phyloP scores from a whole-genome alignment of 2,113 vertebrate species.

The Dicentrarchus labrax region DNA sequence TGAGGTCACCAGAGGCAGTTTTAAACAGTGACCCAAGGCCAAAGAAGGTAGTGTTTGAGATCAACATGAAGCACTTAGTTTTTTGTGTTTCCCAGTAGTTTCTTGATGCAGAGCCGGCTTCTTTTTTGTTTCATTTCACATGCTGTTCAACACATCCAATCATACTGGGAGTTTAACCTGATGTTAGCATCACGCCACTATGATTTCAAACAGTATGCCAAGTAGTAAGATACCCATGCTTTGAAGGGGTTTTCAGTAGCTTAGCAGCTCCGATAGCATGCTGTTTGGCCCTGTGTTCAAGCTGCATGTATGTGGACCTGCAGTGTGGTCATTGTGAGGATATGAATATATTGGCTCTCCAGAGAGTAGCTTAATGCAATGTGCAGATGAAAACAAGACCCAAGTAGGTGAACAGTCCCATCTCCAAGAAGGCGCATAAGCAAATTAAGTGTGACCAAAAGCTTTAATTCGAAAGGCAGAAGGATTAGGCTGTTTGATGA shows the following conservation, averaged over 20 bases:
- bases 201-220: constrained; percentile 5
- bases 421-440: constrained; percentile 84
- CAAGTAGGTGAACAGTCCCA: constrained; percentile 80
- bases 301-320: constrained; percentile 32
- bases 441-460: constrained; percentile 87
- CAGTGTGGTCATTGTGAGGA: constrained; percentile 67
- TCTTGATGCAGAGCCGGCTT: not conserved
- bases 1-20: not conserved
- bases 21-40: constrained; percentile 4
- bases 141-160: constrained; percentile 4
- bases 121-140: constrained; percentile 5
- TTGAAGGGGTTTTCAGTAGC: constrained; percentile 42
- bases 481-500: constrained; percentile 86
- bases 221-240: not conserved
- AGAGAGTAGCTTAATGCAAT: constrained; percentile 66
- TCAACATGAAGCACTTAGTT: constrained; percentile 8
- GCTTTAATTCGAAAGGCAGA: constrained; percentile 84
- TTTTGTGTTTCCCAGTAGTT: not conserved
- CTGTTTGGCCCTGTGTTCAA: constrained; percentile 19
- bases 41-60: constrained; percentile 7
- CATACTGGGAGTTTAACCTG: constrained; percentile 15
- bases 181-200: constrained; percentile 2
- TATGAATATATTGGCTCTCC: constrained; percentile 61
- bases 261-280: constrained; percentile 28
- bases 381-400: constrained; percentile 77